Percentiles rank a stretch among this genome's conserved stretches.
These are phyloP conservation scores for Orientallactaga bullata DNA, from an alignment of 2,113 vertebrate genomes.

Conservation along the genomic window DNA sequence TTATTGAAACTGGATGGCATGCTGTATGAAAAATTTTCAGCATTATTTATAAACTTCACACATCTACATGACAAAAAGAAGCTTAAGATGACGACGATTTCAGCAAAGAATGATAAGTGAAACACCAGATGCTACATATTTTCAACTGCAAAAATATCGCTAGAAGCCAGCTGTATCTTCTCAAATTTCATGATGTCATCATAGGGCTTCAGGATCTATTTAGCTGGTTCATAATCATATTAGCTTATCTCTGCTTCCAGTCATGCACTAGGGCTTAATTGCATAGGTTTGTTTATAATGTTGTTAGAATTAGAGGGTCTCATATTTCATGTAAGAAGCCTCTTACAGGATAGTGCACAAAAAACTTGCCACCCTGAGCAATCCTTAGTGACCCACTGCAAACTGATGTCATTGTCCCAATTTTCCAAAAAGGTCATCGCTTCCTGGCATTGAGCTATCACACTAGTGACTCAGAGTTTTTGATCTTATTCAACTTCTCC, in stretches of 20 bases:
- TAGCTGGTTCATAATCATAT: slow-evolving; percentile 81
- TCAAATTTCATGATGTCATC: slow-evolving; percentile 86
- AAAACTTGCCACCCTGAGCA: slow-evolving; percentile 50
- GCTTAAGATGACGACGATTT: slow-evolving; percentile 68
- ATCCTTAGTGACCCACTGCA: slow-evolving; percentile 66
- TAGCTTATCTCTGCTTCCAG: slow-evolving; percentile 71
- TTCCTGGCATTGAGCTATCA: slow-evolving; percentile 78
- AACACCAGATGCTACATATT: slow-evolving; percentile 86
- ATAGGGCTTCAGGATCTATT: slow-evolving; percentile 86
- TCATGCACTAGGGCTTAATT: slow-evolving; percentile 71
- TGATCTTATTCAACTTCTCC: slow-evolving; percentile 66
- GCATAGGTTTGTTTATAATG: slow-evolving; percentile 70
- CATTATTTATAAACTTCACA: slow-evolving; percentile 78
- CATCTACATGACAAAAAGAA: slow-evolving; percentile 82
- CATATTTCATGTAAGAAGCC: slow-evolving; percentile 62
- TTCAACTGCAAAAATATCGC: slow-evolving; percentile 85
- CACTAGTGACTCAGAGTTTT: slow-evolving; percentile 76
- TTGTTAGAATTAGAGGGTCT: slow-evolving; percentile 69
- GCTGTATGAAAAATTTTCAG: slow-evolving; percentile 66
- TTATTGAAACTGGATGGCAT: slow-evolving; percentile 63
- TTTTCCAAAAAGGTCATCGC: slow-evolving; percentile 65
- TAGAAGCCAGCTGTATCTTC: slow-evolving; percentile 86
- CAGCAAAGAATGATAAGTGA: slow-evolving; percentile 84
- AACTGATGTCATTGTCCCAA: slow-evolving; percentile 75
- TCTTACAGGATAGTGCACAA: slow-evolving; percentile 54